These are phyloP conservation scores for Passer domesticus DNA, from an alignment of 2,113 vertebrate species.

Conservation along the genomic window DNA sequence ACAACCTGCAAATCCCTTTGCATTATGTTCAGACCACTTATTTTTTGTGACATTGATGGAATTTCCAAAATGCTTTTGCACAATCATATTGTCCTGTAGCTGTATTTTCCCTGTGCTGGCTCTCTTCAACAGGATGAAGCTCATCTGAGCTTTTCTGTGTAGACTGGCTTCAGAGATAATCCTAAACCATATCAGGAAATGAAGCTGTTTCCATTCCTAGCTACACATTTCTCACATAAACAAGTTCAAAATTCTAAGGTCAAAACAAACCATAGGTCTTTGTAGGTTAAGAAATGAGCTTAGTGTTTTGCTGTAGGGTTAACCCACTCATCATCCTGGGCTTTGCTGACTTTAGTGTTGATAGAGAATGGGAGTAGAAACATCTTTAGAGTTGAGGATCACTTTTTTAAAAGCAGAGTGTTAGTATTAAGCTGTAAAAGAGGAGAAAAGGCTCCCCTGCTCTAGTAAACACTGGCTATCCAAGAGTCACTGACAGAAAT, in stretches of 20 bases:
- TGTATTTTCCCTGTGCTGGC: not conserved
- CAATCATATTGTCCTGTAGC: not conserved
- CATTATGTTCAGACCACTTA: not conserved
- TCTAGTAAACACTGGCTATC: not conserved
- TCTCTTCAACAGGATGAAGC: not conserved
- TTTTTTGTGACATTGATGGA: not conserved
- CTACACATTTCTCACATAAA: not conserved
- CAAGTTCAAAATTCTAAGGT: not conserved
- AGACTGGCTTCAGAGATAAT: not conserved
- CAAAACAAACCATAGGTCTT: not conserved
- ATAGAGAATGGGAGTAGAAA: not conserved
- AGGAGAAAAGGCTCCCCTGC: not conserved
- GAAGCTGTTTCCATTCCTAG: not conserved
- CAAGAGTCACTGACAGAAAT: not conserved
- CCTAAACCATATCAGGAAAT: not conserved
- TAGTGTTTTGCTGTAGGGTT: not conserved
- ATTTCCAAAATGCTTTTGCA: not conserved
- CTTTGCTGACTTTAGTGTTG: conserved; percentile 33
- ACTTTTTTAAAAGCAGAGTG: not conserved
- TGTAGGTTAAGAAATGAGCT: not conserved
- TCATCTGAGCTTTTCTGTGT: not conserved
- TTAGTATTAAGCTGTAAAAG: not conserved
- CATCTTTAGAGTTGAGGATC: not conserved
- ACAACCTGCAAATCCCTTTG: not conserved
- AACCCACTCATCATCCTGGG: not conserved